Percentiles rank a stretch among this genome's conserved stretches.
Evolutionary conservation across 2,888 invertebrate species (phyloP).

Genomic region (Chalcosyrphus nemorum): DNA sequence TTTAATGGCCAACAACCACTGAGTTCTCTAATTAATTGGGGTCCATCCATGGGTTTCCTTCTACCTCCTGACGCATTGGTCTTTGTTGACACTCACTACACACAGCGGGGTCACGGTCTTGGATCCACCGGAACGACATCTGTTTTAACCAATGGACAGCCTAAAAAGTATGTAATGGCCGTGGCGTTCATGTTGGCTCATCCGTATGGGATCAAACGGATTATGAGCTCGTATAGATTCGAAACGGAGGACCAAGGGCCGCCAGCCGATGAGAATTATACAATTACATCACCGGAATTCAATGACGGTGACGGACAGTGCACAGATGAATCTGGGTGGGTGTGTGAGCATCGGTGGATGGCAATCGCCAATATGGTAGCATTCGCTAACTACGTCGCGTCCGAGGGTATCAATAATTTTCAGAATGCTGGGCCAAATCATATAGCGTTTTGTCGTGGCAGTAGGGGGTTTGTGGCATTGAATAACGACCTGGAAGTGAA

Average conservation of each 20-base stretch:
- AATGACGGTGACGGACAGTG: conserved; percentile 85
- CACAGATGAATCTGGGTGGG: conserved; percentile 88
- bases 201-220: conserved; percentile 88
- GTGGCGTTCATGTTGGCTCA: conserved; percentile 87
- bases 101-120: conserved; percentile 88
- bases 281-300: conserved; percentile 83
- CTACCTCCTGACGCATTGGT: conserved; percentile 84
- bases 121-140: conserved; percentile 74
- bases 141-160: conserved; percentile 80
- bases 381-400: conserved; percentile 87
- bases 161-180: conserved; percentile 82
- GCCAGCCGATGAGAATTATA: conserved; percentile 82
- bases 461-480: conserved; percentile 78
- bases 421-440: conserved; percentile 90
- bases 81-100: conserved; percentile 94
- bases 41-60: conserved; percentile 86
- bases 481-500: conserved; percentile 60
- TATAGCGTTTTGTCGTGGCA: conserved; percentile 90
- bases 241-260: conserved; percentile 82
- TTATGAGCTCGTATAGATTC: conserved; percentile 93
- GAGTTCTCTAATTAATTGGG: conserved; percentile 83
- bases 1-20: conserved; percentile 83
- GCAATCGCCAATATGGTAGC: conserved; percentile 89
- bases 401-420: conserved; percentile 85
- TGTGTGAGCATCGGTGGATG: conserved; percentile 91